phyloP scores from a whole-genome alignment of 2,888 invertebrate genomes.

The Gastracanthus pulcherrimus region DNA sequence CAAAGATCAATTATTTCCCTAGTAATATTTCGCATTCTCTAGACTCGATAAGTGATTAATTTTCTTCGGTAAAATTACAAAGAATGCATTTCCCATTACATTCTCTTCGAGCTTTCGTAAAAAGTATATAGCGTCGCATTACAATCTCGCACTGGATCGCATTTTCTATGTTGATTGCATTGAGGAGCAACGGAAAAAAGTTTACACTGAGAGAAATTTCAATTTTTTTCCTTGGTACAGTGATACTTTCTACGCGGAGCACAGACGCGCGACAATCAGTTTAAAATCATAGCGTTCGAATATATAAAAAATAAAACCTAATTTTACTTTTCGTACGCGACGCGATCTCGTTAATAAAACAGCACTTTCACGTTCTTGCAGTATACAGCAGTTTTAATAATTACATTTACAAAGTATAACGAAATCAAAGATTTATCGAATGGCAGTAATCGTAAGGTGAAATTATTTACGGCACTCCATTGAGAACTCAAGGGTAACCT shows the following conservation, averaged over 20 bases:
- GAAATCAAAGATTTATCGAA: not conserved
- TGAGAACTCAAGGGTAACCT: not conserved
- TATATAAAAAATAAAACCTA: conserved; percentile 7
- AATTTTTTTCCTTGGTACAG: not conserved
- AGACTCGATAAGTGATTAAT: not conserved
- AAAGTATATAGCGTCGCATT: not conserved
- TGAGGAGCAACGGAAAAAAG: not conserved
- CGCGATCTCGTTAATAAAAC: not conserved
- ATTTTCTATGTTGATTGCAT: too few species aligned
- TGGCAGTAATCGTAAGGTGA: conserved; percentile 23
- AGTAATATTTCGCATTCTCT: not conserved
- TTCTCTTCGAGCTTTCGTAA: not conserved
- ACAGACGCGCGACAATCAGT: not conserved
- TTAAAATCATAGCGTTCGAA: not conserved
- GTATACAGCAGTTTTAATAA: conserved; percentile 1
- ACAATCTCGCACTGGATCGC: not conserved
- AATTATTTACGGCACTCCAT: not conserved
- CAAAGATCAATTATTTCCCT: not conserved
- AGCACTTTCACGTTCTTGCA: conserved; percentile 13
- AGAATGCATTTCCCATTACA: not conserved
- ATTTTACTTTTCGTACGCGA: not conserved
- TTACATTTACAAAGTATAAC: conserved; percentile 19
- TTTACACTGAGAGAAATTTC: not conserved
- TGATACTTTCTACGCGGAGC: not conserved
- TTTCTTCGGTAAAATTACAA: conserved; percentile 2